Conservation (phyloP, 2,113 vertebrate species). For the Telmatochromis bifrenatus region DNA sequence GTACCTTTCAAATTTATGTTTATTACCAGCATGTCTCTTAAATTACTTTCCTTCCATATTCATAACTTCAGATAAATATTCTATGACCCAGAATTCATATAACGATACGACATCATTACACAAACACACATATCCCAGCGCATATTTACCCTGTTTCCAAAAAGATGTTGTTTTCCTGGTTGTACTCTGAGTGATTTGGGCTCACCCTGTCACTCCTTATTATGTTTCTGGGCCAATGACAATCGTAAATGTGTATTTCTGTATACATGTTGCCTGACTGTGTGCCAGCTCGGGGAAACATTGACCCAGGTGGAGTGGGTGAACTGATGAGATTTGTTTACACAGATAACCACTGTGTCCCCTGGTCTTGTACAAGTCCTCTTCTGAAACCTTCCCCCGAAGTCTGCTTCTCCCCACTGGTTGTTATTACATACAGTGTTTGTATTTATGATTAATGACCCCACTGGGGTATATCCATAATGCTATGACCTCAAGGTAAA, state of each 20-base stretch:
- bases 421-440: constrained; percentile 47
- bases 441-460: constrained; percentile 65
- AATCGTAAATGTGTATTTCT: constrained; percentile 7
- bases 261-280: background rate
- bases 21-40: constrained; percentile 27
- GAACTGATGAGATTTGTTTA: constrained; percentile 29
- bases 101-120: constrained; percentile 9
- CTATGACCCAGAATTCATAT: constrained; percentile 46
- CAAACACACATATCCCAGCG: background rate
- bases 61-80: constrained; percentile 43
- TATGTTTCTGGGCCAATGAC: constrained; percentile 31
- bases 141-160: constrained; percentile 5
- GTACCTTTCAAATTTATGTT: constrained; percentile 49
- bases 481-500: constrained; percentile 61
- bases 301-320: constrained; percentile 11
- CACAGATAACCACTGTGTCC: constrained; percentile 3
- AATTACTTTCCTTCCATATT: constrained; percentile 52
- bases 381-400: constrained; percentile 13
- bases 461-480: constrained; percentile 48
- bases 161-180: constrained; percentile 20
- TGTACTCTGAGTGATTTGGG: background rate
- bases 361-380: constrained; percentile 2
- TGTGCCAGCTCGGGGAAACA: background rate
- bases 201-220: constrained; percentile 29
- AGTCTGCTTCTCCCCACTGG: constrained; percentile 19